Evolutionary conservation across 2,113 vertebrate genomes (phyloP), one percentile per base, ranked within the genome.

Genomic region (Antechinus flavipes): DNA sequence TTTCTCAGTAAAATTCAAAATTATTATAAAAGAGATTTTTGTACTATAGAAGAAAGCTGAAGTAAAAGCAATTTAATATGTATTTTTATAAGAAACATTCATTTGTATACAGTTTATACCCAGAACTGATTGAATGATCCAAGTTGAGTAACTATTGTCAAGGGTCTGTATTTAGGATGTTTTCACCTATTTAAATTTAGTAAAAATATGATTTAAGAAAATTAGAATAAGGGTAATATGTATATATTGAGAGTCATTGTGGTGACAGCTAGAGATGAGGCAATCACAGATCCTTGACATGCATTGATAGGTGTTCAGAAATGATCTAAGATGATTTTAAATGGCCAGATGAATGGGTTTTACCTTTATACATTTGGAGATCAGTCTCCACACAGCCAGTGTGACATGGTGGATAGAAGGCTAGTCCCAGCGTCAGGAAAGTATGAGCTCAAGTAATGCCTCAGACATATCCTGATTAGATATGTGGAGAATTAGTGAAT

Each of bases 1-100:
- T 98, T 98, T 97, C 97, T 91, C 89, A 35, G 94, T 97, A 94
- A 98, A 97, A 96, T 97, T 97, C 95, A 96, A 95, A 97, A 98
- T 97, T 94, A 52, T 0, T 98, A 90, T 90, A 76, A 97, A 94
- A 19, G 95, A 96, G 93, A 95, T 94, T 96, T 97, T 97, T 89
- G 90, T 89, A 94, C 49, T 95, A 61, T 0, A 46, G 95, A 89
- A 94, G 97, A 90, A 96, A 98, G 91, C 49, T 95, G 94, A 96
- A 68, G 94, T 95, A 96, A 94, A 97, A 76, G 91, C 96, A 27
- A 95, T 98, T 95, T 96, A 84, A 92, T 97, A 50, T 95, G 90
- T 96, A 95, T 96, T 97, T 91, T 97, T 91, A 97, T 97, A 94
- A 58, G 92, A 61, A 92, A 95, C 92, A 96, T 93, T 90, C 92